Evolutionary conservation across 2,888 invertebrate species (phyloP).

Genomic region (Cylloceria caligata): DNA sequence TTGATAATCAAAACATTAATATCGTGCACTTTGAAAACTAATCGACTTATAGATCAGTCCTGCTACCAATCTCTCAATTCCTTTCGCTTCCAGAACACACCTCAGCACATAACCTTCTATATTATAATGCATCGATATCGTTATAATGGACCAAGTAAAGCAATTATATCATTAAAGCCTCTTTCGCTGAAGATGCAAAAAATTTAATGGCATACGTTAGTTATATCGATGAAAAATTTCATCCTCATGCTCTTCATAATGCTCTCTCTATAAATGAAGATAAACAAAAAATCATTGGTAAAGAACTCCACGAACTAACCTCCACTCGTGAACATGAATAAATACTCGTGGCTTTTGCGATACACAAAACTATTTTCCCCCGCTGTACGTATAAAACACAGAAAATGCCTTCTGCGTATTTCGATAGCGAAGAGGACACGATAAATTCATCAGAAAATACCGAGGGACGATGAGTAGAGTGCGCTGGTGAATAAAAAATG

Average conservation of each 20-base stretch:
- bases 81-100: too few species aligned
- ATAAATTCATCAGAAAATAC: constrained; percentile 59
- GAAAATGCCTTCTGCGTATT: constrained; percentile 20
- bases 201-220: constrained; percentile 55
- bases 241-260: constrained; percentile 1
- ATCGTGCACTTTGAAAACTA: too few species aligned
- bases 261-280: not conserved
- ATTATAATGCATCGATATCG: constrained; percentile 2
- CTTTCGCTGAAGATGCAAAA: constrained; percentile 37
- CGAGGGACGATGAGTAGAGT: constrained; percentile 27
- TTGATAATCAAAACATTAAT: too few species aligned
- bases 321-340: not conserved
- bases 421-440: constrained; percentile 30
- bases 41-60: too few species aligned
- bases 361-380: not conserved
- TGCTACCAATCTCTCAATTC: too few species aligned
- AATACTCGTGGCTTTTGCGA: constrained; percentile 7
- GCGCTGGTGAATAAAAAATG: constrained; percentile 16
- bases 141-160: constrained; percentile 20
- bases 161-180: constrained; percentile 57
- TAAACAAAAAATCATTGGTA: constrained; percentile 15
- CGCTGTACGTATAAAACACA: not conserved
- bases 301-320: not conserved
- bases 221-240: constrained; percentile 26
- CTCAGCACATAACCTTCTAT: too few species aligned